These are phyloP conservation scores for Lichenostomus cassidix DNA, from an alignment of 2,113 vertebrate species.

Conservation along the genomic window DNA sequence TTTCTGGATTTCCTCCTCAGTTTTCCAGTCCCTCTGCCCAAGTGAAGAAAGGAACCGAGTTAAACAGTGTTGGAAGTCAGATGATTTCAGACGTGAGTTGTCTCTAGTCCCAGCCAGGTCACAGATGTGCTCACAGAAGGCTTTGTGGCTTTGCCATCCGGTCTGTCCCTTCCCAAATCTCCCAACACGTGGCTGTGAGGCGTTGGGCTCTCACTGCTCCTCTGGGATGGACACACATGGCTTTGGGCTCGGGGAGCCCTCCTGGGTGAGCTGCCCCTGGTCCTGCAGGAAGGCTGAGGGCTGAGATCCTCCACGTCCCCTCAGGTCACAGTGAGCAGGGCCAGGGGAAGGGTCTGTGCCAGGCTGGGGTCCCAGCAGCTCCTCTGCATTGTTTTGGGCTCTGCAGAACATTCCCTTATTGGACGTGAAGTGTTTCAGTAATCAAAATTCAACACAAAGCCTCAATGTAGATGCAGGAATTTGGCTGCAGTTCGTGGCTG, in stretches of 20 bases:
- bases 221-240: not conserved
- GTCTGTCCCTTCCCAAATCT: not conserved
- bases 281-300: not conserved
- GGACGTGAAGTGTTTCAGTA: accelerated
- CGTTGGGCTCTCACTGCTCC: accelerated
- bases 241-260: not conserved
- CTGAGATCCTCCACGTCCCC: not conserved
- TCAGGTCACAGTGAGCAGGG: not conserved
- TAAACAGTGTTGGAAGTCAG: not conserved
- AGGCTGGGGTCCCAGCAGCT: not conserved
- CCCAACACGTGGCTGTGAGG: accelerated
- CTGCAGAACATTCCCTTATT: not conserved
- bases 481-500: not conserved
- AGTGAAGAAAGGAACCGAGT: not conserved
- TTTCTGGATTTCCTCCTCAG: not conserved
- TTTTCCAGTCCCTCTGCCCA: not conserved
- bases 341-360: accelerated
- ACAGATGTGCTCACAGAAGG: not conserved
- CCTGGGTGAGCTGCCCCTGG: not conserved
- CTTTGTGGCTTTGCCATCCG: not conserved
- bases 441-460: not conserved
- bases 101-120: accelerated
- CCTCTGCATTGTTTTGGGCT: accelerated
- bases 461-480: accelerated
- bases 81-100: accelerated